Evolutionary conservation across 2,888 invertebrate genomes (phyloP).

Genomic region (Lasioglossum marginatum): DNA sequence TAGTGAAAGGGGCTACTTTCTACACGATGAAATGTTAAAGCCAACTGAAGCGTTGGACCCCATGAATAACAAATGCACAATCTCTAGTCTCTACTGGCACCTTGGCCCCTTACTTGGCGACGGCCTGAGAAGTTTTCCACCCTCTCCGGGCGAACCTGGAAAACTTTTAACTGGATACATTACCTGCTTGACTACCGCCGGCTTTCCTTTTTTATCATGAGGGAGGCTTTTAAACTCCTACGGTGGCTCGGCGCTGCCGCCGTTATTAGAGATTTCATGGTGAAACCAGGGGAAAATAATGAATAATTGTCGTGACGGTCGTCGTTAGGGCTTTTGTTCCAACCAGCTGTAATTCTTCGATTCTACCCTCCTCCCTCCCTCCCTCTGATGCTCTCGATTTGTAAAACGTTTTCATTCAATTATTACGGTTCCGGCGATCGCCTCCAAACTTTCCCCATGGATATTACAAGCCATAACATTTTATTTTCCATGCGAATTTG

Average conservation of each 20-base stretch:
- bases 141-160: slow-evolving; percentile 72
- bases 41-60: slow-evolving; percentile 75
- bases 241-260: slow-evolving; percentile 65
- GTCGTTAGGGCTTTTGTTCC: slow-evolving; percentile 64
- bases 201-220: slow-evolving; percentile 73
- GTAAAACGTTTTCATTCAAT: slow-evolving; percentile 32
- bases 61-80: slow-evolving; percentile 83
- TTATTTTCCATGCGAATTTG: neutral
- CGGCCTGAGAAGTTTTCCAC: slow-evolving; percentile 74
- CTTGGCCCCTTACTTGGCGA: slow-evolving; percentile 69
- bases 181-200: slow-evolving; percentile 80
- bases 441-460: slow-evolving; percentile 7
- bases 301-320: slow-evolving; percentile 68
- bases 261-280: slow-evolving; percentile 77
- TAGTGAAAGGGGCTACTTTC: slow-evolving; percentile 65
- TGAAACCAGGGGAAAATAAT: slow-evolving; percentile 67
- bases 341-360: slow-evolving; percentile 54
- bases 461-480: slow-evolving; percentile 15
- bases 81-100: slow-evolving; percentile 75
- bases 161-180: slow-evolving; percentile 84
- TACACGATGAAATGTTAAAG: slow-evolving; percentile 78
- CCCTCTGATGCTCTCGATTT: slow-evolving; percentile 38
- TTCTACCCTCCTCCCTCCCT: neutral
- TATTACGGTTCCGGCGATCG: slow-evolving; percentile 22
- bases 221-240: slow-evolving; percentile 76